A percentile compares a stretch with the other conserved stretches of the same genome.
These are phyloP conservation scores for Drosophila watanabei DNA, from an alignment of 1,140 invertebrate genomes.

Conservation along the genomic window DNA sequence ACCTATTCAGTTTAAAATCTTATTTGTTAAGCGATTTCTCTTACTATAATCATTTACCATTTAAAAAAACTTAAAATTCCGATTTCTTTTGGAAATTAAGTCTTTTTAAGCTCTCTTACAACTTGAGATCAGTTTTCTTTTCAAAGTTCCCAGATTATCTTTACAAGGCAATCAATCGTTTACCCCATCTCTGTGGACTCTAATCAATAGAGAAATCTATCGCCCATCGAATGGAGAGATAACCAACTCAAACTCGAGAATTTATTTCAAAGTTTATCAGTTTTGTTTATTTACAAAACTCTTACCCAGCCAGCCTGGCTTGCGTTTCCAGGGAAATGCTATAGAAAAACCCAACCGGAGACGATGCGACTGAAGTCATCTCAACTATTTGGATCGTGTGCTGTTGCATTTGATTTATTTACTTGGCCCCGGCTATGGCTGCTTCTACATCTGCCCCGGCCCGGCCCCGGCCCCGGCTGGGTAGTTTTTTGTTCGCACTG, in stretches of 20 bases:
- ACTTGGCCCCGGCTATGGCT: slow-evolving; percentile 54
- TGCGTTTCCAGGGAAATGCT: slow-evolving; percentile 56
- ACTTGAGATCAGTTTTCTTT: neutral
- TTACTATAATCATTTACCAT: neutral
- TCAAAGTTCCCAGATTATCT: neutral
- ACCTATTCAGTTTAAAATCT: neutral
- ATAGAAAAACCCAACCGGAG: slow-evolving; percentile 40
- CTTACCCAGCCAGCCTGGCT: slow-evolving; percentile 38
- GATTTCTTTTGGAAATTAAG: neutral
- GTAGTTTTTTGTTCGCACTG: slow-evolving; percentile 52
- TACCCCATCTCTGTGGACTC: slow-evolving; percentile 5
- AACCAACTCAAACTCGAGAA: slow-evolving; percentile 28
- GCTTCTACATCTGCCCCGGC: slow-evolving; percentile 27
- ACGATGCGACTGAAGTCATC: slow-evolving; percentile 32
- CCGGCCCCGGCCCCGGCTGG: slow-evolving; percentile 9
- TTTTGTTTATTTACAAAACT: slow-evolving; percentile 68
- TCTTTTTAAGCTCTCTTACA: neutral
- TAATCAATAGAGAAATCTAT: slow-evolving; percentile 46
- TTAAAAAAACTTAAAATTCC: too few species aligned
- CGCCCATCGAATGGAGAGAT: slow-evolving; percentile 33
- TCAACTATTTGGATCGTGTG: slow-evolving; percentile 40
- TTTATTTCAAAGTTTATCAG: slow-evolving; percentile 39
- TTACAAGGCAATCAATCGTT: slow-evolving; percentile 16
- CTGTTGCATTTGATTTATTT: slow-evolving; percentile 77
- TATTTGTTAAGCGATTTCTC: neutral